Evolutionary conservation across 2,888 invertebrate species (phyloP).

Genomic region (Rotaria socialis): DNA sequence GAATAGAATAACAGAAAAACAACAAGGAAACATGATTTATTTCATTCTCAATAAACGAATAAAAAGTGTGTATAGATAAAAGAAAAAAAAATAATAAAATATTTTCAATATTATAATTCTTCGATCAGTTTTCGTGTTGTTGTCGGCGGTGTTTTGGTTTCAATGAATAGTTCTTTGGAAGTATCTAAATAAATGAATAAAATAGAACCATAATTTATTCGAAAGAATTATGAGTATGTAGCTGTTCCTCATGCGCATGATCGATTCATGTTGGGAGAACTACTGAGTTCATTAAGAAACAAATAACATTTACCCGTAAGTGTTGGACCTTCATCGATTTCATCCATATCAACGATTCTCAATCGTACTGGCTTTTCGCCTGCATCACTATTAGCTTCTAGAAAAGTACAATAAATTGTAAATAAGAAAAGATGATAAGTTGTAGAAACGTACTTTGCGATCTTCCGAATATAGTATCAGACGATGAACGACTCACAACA

Average conservation of each 20-base stretch:
- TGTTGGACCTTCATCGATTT: background rate
- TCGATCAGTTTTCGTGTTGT: background rate
- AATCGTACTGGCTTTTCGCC: background rate
- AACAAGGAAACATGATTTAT: background rate
- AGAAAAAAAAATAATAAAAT: background rate
- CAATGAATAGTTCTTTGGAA: background rate
- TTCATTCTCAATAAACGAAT: background rate
- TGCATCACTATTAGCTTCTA: background rate
- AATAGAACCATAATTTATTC: background rate
- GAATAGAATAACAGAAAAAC: background rate
- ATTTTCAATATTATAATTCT: background rate
- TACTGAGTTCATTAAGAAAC: too few species aligned
- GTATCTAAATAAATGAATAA: background rate
- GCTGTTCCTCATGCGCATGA: too few species aligned
- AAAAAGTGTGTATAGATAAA: background rate
- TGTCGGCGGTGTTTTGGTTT: background rate
- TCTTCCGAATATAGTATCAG: background rate
- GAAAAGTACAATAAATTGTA: background rate
- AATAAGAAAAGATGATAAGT: background rate
- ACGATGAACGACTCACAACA: background rate
- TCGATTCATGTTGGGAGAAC: too few species aligned
- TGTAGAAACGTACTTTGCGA: background rate
- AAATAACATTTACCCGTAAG: background rate
- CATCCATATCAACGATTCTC: slow-evolving; percentile 31
- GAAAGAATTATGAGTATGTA: too few species aligned